Evolutionary conservation across 2,888 invertebrate species (phyloP).

Genomic region (Tetropium fuscum): DNA sequence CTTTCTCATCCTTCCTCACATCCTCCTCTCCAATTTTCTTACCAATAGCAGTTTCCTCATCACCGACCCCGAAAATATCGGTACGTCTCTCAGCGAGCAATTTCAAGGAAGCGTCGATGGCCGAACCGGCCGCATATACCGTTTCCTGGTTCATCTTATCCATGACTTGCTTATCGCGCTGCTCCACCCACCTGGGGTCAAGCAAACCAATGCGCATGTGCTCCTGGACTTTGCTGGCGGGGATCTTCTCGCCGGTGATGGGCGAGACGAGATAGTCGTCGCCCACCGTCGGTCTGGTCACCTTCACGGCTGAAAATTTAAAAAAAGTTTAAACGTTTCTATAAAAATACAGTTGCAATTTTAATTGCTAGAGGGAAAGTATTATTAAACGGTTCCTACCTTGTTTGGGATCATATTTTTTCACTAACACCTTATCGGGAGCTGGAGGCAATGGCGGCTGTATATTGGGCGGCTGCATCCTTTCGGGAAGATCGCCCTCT

Average conservation of each 20-base stretch:
- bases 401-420: slow-evolving; percentile 97
- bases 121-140: slow-evolving; percentile 82
- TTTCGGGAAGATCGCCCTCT: slow-evolving; percentile 67
- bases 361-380: too few relatives aligned
- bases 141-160: slow-evolving; percentile 94
- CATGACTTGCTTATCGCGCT: slow-evolving; percentile 92
- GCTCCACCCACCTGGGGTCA: slow-evolving; percentile 98
- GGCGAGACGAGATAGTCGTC: slow-evolving; percentile 97
- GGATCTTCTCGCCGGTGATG: slow-evolving; percentile 97
- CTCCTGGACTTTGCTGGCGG: slow-evolving; percentile 96
- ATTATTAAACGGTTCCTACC: slow-evolving; percentile 59
- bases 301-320: slow-evolving; percentile 65
- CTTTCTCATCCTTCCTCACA: slow-evolving; percentile 86
- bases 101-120: slow-evolving; percentile 96
- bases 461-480: slow-evolving; percentile 60
- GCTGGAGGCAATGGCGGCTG: slow-evolving; percentile 83
- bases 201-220: slow-evolving; percentile 97
- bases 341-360: too few relatives aligned
- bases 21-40: slow-evolving; percentile 95
- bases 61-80: slow-evolving; percentile 99
- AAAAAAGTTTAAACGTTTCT: background rate
- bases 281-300: slow-evolving; percentile 73
- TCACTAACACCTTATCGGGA: slow-evolving; percentile 93
- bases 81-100: slow-evolving; percentile 98
- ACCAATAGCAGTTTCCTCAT: slow-evolving; percentile 98